Conservation (phyloP, 2,888 invertebrate genomes). For the Cybosia mesomella region DNA sequence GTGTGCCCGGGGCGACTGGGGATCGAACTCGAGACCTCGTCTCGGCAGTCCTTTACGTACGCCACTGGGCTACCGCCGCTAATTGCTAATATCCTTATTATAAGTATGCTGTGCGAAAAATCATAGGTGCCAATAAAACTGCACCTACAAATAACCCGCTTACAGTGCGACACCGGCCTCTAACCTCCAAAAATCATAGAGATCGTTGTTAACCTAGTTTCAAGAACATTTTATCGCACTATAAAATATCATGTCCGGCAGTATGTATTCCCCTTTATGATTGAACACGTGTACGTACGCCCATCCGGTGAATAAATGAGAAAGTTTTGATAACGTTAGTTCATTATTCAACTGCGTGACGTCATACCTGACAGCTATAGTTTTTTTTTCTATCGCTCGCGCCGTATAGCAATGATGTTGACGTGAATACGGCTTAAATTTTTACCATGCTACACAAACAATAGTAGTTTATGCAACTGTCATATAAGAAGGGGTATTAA, state of each 20-base stretch:
- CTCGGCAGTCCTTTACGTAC: too few relatives aligned
- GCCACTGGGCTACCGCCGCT: too few relatives aligned
- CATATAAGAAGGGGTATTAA: too few relatives aligned
- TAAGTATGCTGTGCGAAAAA: too few relatives aligned
- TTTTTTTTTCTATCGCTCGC: neutral
- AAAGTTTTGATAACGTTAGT: neutral
- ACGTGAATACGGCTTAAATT: neutral
- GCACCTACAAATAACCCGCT: conserved; percentile 30
- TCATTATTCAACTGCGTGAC: neutral
- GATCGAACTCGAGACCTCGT: too few relatives aligned
- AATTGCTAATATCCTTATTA: too few relatives aligned
- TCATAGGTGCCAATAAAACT: neutral
- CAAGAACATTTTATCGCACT: conserved; percentile 48
- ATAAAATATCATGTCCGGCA: conserved; percentile 49
- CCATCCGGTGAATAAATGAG: neutral
- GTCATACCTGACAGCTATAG: neutral
- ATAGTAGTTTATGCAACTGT: too few relatives aligned
- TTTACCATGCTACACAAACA: too few relatives aligned
- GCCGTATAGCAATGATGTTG: neutral
- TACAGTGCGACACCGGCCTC: conserved; percentile 25
- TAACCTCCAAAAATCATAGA: conserved; percentile 49
- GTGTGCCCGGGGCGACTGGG: too few relatives aligned
- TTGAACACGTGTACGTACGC: neutral
- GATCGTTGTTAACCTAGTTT: conserved; percentile 58
- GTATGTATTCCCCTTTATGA: conserved; percentile 26